Base-by-base conservation (phyloP, 2,797 vertebrate species). In the Halcyon chelicuti region DNA sequence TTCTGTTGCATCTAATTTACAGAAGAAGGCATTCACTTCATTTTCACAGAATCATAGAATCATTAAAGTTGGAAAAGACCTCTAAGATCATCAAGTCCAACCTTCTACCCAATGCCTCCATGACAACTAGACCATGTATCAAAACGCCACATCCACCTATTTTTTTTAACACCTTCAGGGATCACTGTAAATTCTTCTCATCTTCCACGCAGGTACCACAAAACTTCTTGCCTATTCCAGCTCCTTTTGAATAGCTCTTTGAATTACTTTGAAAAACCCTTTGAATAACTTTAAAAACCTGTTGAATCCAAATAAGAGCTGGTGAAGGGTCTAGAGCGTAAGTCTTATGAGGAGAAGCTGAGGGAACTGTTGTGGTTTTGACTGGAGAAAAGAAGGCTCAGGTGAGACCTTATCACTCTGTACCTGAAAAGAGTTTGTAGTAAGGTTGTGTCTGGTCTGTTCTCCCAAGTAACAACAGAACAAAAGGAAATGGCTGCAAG, bases 371-470 rank as follows among this genome's bases (percentile, higher is more conserved):
- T 12, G 46, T 46, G 21, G 46, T 46, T 46, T 46, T 22, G 46
- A 46, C 46, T 46, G 21, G 21, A 46, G 21, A 46, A 46, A 46
- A 46, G 21, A 6, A 46, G 21, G 46, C 46, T 46, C 46, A 46
- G 11, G 46, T 46, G 46, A 46, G 21, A 22, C 21, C 21, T 46
- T 22, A 46, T 46, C 46, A 46, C 46, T 46, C 46, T 46, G 21
- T 46, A 46, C 46, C 21, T 46, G 46, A 46, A 22, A 58, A 25
- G 23, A 66, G 13, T 8, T 28, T 35, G 29, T 9, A 54, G 19
- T 0, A 1, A 71, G 29, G 26, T 10, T 4, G 3, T 10, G 37
- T 8, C 42, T 42, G 8, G 42, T 42, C 42, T 42, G 42, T 60
- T 49, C 5, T 44, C 73, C 54, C 18, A 52, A 40, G 14, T 35